Evolutionary conservation across 2,113 vertebrate species (phyloP).

Genomic region (Epinephelus fuscoguttatus): DNA sequence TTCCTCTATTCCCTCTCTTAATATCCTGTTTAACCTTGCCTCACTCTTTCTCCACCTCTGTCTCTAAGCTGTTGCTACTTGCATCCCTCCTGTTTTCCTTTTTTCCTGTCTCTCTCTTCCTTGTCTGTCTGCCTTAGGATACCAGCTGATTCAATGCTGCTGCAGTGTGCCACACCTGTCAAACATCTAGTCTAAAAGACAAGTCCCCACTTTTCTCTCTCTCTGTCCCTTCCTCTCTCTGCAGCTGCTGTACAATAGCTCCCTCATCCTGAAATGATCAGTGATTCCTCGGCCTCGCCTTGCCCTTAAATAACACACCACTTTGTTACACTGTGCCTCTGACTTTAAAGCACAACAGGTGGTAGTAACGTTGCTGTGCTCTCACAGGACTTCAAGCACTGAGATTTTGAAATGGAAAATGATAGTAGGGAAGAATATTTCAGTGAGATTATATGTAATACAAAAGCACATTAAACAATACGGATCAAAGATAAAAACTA

Average conservation of each 20-base stretch:
- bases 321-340: slow-evolving; percentile 18
- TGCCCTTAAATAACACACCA: not conserved
- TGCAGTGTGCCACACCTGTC: too few relatives aligned
- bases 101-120: too few relatives aligned
- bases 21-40: slow-evolving; percentile 4
- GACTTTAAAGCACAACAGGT: not conserved
- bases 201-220: not conserved
- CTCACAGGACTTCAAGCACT: not conserved
- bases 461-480: not conserved
- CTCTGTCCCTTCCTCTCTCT: not conserved
- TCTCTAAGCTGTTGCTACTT: not conserved
- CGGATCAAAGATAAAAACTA: too few relatives aligned
- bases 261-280: slow-evolving; percentile 32
- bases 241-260: slow-evolving; percentile 55
- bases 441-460: not conserved
- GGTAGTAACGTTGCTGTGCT: not conserved
- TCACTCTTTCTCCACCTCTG: not conserved
- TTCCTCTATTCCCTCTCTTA: not conserved
- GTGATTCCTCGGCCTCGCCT: slow-evolving; percentile 21
- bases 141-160: too few relatives aligned
- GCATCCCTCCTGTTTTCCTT: too few relatives aligned
- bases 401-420: not conserved
- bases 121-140: too few relatives aligned
- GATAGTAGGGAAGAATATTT: not conserved
- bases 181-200: too few relatives aligned